Percentiles rank a stretch among this genome's conserved stretches.
These are phyloP conservation scores for Pterostichus madidus DNA, from an alignment of 2,888 invertebrate genomes.

Conservation along the genomic window DNA sequence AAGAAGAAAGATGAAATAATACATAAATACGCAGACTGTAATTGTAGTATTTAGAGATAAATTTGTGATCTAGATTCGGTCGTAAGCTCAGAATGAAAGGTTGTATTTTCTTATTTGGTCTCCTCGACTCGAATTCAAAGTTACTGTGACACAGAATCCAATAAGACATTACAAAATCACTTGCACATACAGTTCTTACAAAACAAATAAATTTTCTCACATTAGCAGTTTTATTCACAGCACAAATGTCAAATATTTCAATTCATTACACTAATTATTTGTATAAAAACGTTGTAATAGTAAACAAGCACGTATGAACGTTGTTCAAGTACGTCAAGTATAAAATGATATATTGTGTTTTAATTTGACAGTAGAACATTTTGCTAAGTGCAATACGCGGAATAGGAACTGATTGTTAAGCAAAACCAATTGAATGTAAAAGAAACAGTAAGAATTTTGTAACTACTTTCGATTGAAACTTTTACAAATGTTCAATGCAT, in stretches of 20 bases:
- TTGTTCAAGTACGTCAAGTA: not conserved
- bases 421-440: slow-evolving; percentile 19
- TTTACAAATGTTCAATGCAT: slow-evolving; percentile 47
- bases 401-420: slow-evolving; percentile 41
- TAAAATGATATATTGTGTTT: not conserved
- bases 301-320: not conserved
- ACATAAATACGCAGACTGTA: too few species aligned
- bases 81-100: slow-evolving; percentile 9
- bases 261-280: slow-evolving; percentile 47
- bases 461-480: slow-evolving; percentile 43
- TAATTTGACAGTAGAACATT: not conserved
- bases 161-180: slow-evolving; percentile 45
- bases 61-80: too few species aligned
- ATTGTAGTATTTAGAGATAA: too few species aligned
- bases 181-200: slow-evolving; percentile 34
- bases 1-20: too few species aligned
- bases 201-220: slow-evolving; percentile 43
- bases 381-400: slow-evolving; percentile 16
- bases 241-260: slow-evolving; percentile 37
- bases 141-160: slow-evolving; percentile 29
- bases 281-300: slow-evolving; percentile 26
- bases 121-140: slow-evolving; percentile 5
- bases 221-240: slow-evolving; percentile 5
- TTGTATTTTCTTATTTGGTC: slow-evolving; percentile 19
- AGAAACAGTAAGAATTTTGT: slow-evolving; percentile 35